Base-by-base conservation (phyloP, 2,888 invertebrate species). In the Sicus ferrugineus region DNA sequence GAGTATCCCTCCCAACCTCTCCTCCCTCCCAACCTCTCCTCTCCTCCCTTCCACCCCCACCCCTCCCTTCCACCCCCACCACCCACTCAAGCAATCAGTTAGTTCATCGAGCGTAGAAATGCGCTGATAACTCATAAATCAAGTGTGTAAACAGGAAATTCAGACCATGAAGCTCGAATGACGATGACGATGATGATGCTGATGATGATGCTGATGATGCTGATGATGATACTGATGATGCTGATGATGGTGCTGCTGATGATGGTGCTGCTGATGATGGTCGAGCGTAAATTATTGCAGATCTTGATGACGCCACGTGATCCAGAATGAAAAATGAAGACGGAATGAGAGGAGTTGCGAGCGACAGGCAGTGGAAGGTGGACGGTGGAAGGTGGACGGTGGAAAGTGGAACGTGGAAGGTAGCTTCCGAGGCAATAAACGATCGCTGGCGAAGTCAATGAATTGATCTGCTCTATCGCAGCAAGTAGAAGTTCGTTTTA, bases 71-170 rank as follows among this genome's bases (percentile, higher is more conserved):
- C 23, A 16, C 54, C 21, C n/a, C 14, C 4, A n/a, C 21, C 21
- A 21, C 54, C 11, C 62, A 19, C 14, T 11, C 61, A 28, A 9
- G 26, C 19, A 64, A 50, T 7, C 64, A 54, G 48, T 28, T 48
- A 63, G 64, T 23, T 38, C 67, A 42, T 19, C 46, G 67, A 65
- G 21, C 54, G 52, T 31, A 54, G 58, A 58, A 58, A 67, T 48
- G 50, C 64, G 72, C 67, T 71, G 70, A 73, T 73, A 73, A 71
- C 73, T 72, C 73, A 73, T 75, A 74, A 74, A 75, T 75, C 74
- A 75, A 73, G 70, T 69, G 62, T 64, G 70, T 74, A 75, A 75
- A 75, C 75, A 75, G 75, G 75, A 75, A 75, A 71, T 69, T 63
- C 70, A 73, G 23, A 46, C 64, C 48, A 23, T 69, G 64, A 46